Base-by-base conservation (phyloP, 2,888 invertebrate genomes). In the Apocheima hispidaria region DNA sequence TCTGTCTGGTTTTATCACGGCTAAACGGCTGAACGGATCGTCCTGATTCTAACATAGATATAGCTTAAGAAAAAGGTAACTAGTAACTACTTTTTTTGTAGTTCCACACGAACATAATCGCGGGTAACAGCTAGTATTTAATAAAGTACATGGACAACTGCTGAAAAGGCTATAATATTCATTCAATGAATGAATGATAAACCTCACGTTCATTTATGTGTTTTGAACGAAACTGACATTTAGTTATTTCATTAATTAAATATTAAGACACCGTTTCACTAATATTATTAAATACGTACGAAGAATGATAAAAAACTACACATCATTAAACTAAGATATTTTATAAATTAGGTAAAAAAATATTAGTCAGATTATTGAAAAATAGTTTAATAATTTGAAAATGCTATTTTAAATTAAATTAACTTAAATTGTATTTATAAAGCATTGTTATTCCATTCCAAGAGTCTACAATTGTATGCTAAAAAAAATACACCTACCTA, bases 211-310 rank as follows among this genome's bases (percentile, higher is more conserved):
- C 21, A 41, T 41, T 23, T 12, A 41, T 21, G 2, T 14, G 14
- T 20, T 43, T 43, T 26, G 14, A n/a, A 43, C 9, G 14, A 43
- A 26, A 43, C 23, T 26, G 2, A 14, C 6, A 2, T 41, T 21
- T 21, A 5, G 7, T 12, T 43, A 5, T 2, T 21, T 21, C 12
- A 26, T 7, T 18, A 21, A 21, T n/a, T 52, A 52, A 4, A 18
- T 18, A 14, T 14, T 52, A 43, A 53, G 18, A 28, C 26, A 54
- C 35, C 7, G 36, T 35, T 43, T 41, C 54, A 54, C 54, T 44
- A 44, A 23, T 43, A 12, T 26, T 23, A 21, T 9, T 23, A 23
- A 9, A 14, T 26, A 23, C 1, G n/a, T 41, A 41, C 21, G 41
- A 41, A 23, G 23, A 7, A 26, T 43, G 21, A 21, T n/a, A 14